Evolutionary conservation across 64 coral and sea anemone species (phyloP), one percentile per base, ranked within the genome.

Genomic region (Trachythela sp.): DNA sequence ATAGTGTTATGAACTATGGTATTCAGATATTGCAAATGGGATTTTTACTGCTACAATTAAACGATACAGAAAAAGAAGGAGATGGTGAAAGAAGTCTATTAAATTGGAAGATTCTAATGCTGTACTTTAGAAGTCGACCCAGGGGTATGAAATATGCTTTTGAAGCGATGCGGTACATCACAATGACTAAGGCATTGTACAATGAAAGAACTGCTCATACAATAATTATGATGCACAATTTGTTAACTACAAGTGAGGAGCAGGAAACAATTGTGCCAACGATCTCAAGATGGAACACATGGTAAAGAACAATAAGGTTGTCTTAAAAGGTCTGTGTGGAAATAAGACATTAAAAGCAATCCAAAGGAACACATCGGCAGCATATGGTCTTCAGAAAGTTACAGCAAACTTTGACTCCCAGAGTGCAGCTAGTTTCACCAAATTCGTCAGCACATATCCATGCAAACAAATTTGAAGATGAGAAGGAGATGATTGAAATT

Each of bases 21-120:
- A 36, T 92, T 22, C 93, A 92, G 36, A 3, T 86, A 1, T 32
- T 94, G 0, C 77, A 94, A 24, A 9, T 94, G 2, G 94, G 94
- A 49, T 56, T 90, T 4, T 11, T 92, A 1, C 50, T 94, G 2
- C 64, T 92, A 87, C 87, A 94, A 45, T 43, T 94, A 15, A 87
- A 94, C 89, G 90, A 94, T 31, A 94, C 94, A 27, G 94, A 94
- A 48, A 4, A 39, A 5, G 94, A 94, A 86, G 94, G 87, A 17
- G 90, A 94, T 94, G 94, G 87, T 4, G 15, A 86, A 45, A 31
- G 89, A 18, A 89, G 87, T 30, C 22, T 94, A 10, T 9, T 72
- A 0, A 72, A 72, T 9, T 72, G 68, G 68, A 72, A 72, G 32
- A 26, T 72, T 72, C 32, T 72, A 0, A 26, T 72, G 24, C 9